Percentiles rank a stretch among this genome's conserved stretches.
These are phyloP conservation scores for Pelecanoides urinatrix DNA, from an alignment of 2,113 vertebrate species.

Conservation along the genomic window DNA sequence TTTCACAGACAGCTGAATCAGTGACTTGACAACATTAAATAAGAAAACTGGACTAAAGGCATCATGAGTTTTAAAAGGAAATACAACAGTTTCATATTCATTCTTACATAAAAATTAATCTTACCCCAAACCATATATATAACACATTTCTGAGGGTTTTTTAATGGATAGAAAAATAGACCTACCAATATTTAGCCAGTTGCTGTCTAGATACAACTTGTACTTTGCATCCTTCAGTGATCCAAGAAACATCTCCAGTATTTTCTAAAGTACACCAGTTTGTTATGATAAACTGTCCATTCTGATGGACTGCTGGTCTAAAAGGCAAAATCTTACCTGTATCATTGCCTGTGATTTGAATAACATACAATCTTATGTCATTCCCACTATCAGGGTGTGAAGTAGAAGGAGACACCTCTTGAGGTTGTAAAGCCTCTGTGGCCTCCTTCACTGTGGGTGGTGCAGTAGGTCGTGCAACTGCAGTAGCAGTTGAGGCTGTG, in stretches of 20 bases:
- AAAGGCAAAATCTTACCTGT: slow-evolving; percentile 85
- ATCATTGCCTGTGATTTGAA: slow-evolving; percentile 78
- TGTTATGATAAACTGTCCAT: slow-evolving; percentile 47
- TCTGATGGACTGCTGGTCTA: slow-evolving; percentile 50
- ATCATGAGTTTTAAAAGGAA: neutral
- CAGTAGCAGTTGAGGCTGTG: slow-evolving; percentile 59
- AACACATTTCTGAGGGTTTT: neutral
- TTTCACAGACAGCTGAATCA: slow-evolving; percentile 57
- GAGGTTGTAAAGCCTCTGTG: slow-evolving; percentile 58
- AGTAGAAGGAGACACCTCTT: slow-evolving; percentile 63
- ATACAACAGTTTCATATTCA: neutral
- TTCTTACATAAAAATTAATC: neutral
- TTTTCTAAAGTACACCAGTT: slow-evolving; percentile 38
- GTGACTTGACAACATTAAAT: slow-evolving; percentile 23
- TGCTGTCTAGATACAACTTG: slow-evolving; percentile 40
- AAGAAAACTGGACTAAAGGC: neutral
- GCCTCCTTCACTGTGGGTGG: slow-evolving; percentile 47
- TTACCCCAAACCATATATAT: neutral
- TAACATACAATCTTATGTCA: slow-evolving; percentile 79
- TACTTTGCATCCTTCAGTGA: slow-evolving; percentile 57
- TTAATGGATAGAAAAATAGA: neutral
- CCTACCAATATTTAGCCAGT: slow-evolving; percentile 28
- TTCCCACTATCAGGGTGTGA: slow-evolving; percentile 57
- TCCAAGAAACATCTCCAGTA: slow-evolving; percentile 58
- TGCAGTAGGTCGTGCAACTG: slow-evolving; percentile 56